Evolutionary conservation across 2,113 vertebrate species (phyloP), one percentile per base, ranked within the genome.

Genomic region (Amphiprion percula): DNA sequence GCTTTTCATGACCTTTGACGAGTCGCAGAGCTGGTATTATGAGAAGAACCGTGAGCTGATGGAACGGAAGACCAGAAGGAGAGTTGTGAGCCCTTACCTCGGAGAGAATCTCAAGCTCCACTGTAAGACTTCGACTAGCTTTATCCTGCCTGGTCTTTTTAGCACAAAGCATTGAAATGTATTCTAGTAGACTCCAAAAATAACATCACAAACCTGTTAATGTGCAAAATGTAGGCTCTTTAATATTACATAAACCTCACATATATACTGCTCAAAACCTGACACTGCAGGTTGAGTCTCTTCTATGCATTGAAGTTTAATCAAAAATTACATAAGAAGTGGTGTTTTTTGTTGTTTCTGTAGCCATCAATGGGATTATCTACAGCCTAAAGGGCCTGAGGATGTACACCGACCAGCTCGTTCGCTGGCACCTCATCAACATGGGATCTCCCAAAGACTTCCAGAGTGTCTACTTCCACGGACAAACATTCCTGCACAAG

Each of bases 1-100:
- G 61, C 95, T 99, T 24, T 99, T 99, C 77, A 98, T 98, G 97
- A 94, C 92, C 23, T 99, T 99, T 79, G 97, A 99, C 79, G 98
- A 99, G 91, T 96, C 96, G 23, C 96, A 96, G 92, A 99, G 97
- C 79, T 99, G 97, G 98, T 98, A 98, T 90, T 97, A 95, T 1
- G 85, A 96, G 33, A 93, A 91, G 60, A 94, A 91, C 82, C 63
- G 63, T 15, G 91, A 93, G 68, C 88, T 24, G 2, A 79, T 96
- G 67, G 85, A 88, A 67, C 91, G 90, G 50, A 79, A 79, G 55
- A 91, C 50, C 67, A 79, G 65, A 68, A 84, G 74, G 30, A 90
- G 82, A 37, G 4, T 63, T 2, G 28, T 78, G 60, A 82, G 85
- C 33, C 75, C 74, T 44, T 74, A 91, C 68, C 78, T 16, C 1